A percentile compares a stretch with the other conserved stretches of the same genome.
These are phyloP conservation scores for Prietella phreatophila DNA, from an alignment of 2,113 vertebrate genomes.

Conservation along the genomic window DNA sequence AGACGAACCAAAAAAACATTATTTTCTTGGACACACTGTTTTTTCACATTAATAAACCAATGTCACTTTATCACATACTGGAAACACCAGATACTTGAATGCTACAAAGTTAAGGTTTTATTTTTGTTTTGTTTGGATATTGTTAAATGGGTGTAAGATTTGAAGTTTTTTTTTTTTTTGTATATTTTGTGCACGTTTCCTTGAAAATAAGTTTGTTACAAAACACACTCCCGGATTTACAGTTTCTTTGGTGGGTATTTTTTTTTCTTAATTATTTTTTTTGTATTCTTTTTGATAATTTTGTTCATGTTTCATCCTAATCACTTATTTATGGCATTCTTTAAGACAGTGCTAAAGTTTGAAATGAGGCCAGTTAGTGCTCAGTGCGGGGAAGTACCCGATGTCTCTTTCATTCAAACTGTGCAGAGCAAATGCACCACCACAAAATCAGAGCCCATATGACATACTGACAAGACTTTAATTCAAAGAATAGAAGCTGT, in stretches of 20 bases:
- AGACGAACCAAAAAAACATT: conserved; percentile 11
- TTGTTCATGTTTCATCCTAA: conserved; percentile 36
- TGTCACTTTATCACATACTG: conserved; percentile 41
- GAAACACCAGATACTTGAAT: conserved; percentile 43
- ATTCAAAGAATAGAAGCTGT: neutral
- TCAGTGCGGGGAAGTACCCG: neutral
- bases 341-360: conserved; percentile 22
- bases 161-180: neutral
- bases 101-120: neutral
- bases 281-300: conserved; percentile 27
- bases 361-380: conserved; percentile 43
- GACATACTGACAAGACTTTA: neutral
- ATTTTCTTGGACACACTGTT: conserved; percentile 17
- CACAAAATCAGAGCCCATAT: neutral
- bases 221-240: neutral
- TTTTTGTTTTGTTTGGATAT: conserved; percentile 1
- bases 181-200: conserved; percentile 34
- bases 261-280: neutral
- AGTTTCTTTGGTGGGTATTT: neutral
- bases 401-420: neutral
- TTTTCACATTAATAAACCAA: conserved; percentile 27
- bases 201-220: conserved; percentile 29
- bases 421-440: neutral
- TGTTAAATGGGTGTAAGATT: conserved; percentile 35
- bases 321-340: conserved; percentile 34